A percentile compares a stretch with the other conserved stretches of the same genome.
phyloP scores from a whole-genome alignment of 2,888 invertebrate species.

The Chalcosyrphus nemorum region DNA sequence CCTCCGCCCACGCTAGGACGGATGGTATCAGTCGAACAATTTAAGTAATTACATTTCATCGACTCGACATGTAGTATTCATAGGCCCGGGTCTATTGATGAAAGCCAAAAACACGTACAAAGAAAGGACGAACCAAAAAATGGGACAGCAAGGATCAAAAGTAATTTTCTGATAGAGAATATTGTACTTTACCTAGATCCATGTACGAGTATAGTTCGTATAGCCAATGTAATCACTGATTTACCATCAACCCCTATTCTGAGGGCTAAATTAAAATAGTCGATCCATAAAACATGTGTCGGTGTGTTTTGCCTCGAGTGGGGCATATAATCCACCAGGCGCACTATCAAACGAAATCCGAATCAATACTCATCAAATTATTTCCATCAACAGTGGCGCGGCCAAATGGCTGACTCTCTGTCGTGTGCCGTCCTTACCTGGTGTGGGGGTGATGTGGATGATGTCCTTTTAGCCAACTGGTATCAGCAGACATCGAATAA shows the following conservation, averaged over 20 bases:
- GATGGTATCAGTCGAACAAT: constrained; percentile 51
- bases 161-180: not conserved
- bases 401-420: constrained; percentile 43
- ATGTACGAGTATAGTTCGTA: not conserved
- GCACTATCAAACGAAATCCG: constrained; percentile 47
- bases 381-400: constrained; percentile 35
- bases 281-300: constrained; percentile 41
- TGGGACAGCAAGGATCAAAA: constrained; percentile 23
- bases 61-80: constrained; percentile 37
- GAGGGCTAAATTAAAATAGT: constrained; percentile 55
- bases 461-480: not conserved
- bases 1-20: not conserved
- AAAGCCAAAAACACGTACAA: constrained; percentile 28
- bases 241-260: not conserved
- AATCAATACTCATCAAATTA: constrained; percentile 71
- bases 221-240: constrained; percentile 53
- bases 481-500: not conserved
- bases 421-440: not conserved
- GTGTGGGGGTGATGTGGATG: too few species aligned
- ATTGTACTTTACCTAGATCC: constrained; percentile 26
- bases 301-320: not conserved
- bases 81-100: not conserved
- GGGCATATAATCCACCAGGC: not conserved
- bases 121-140: not conserved
- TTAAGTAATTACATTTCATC: constrained; percentile 70